Percentiles rank a stretch among this genome's conserved stretches.
These are phyloP conservation scores for Rhynchopsitta pachyrhyncha DNA, from an alignment of 2,113 vertebrate species.

Conservation along the genomic window DNA sequence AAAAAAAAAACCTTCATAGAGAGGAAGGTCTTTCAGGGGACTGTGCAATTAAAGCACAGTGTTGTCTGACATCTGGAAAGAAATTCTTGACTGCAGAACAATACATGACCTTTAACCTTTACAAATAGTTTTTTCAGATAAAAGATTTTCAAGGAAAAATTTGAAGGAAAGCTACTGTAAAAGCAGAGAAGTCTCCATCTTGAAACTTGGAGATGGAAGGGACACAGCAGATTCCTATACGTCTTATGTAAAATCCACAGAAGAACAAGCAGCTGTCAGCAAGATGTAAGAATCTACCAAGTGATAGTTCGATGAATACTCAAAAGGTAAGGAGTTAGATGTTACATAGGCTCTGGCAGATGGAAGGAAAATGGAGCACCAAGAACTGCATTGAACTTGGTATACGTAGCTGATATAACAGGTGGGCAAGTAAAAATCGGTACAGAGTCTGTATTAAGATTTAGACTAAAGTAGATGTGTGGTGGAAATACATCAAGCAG, in stretches of 20 bases:
- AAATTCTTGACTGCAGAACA: neutral
- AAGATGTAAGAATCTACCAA: neutral
- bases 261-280: neutral
- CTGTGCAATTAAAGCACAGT: neutral
- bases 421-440: neutral
- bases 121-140: neutral
- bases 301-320: neutral
- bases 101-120: neutral
- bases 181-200: neutral
- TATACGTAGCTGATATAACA: neutral
- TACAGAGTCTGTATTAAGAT: slow-evolving; percentile 17
- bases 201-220: neutral
- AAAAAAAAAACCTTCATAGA: neutral
- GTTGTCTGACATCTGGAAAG: neutral
- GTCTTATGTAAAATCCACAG: neutral
- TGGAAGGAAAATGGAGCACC: neutral
- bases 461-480: neutral
- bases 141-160: neutral
- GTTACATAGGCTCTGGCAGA: neutral
- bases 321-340: neutral
- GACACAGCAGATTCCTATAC: neutral
- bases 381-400: neutral
- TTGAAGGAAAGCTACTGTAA: neutral
- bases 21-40: neutral
- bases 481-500: neutral